A percentile compares a stretch with the other conserved stretches of the same genome.
These are phyloP conservation scores for Sternotherus odoratus DNA, from an alignment of 2,797 vertebrate genomes.

Conservation along the genomic window DNA sequence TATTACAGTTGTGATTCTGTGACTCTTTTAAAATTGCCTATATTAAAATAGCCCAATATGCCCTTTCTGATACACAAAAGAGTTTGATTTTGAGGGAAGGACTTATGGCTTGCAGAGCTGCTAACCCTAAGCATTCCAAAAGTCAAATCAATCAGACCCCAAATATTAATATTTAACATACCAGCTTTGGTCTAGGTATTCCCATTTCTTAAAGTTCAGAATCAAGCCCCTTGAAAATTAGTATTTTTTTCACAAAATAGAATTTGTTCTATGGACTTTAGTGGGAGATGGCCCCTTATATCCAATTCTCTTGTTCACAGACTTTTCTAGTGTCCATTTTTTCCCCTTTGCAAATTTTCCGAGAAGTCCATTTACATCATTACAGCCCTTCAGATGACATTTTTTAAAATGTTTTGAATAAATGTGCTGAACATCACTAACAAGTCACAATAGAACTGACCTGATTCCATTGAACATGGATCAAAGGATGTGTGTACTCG, in stretches of 20 bases:
- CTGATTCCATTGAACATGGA: not conserved
- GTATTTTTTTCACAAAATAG: not conserved
- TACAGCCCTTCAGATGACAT: not conserved
- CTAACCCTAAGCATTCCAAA: not conserved
- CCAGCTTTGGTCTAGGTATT: not conserved
- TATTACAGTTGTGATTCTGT: not conserved
- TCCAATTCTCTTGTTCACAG: not conserved
- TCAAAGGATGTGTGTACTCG: not conserved
- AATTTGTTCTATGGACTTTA: too few species aligned
- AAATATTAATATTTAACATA: not conserved
- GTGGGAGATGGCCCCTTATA: not conserved
- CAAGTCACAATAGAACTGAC: not conserved
- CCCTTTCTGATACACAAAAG: not conserved
- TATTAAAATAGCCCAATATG: too few species aligned
- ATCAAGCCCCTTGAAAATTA: not conserved
- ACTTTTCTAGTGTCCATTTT: not conserved
- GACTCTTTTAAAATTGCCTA: not conserved
- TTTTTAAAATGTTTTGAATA: not conserved
- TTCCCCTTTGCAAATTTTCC: not conserved
- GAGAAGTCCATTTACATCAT: too few species aligned
- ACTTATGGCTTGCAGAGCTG: not conserved
- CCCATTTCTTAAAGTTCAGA: not conserved
- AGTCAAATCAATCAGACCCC: not conserved
- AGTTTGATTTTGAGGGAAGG: not conserved
- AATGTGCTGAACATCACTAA: not conserved